These are phyloP conservation scores for Vicugna pacos DNA, from an alignment of 2,113 vertebrate species.

Conservation along the genomic window DNA sequence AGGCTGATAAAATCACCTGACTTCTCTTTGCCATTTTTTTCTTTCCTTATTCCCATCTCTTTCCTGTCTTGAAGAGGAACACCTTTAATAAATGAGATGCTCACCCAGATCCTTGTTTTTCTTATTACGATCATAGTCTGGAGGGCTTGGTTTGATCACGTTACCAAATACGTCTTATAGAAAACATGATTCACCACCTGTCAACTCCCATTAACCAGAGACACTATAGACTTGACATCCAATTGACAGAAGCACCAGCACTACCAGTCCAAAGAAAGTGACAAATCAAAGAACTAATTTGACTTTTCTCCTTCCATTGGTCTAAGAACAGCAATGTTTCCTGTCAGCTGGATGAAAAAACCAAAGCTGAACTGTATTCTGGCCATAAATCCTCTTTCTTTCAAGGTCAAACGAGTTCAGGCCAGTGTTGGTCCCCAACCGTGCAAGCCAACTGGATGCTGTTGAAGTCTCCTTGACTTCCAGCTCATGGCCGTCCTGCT, in stretches of 20 bases:
- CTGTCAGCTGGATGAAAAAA: constrained; percentile 3
- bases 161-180: background rate
- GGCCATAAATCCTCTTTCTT: background rate
- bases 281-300: background rate
- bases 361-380: constrained; percentile 39
- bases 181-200: background rate
- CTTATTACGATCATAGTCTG: background rate
- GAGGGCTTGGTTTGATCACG: background rate
- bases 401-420: background rate
- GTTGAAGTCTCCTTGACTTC: background rate
- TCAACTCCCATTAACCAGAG: background rate
- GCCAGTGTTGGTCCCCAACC: background rate
- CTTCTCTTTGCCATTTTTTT: background rate
- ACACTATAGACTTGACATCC: background rate
- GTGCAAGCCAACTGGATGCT: background rate
- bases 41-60: background rate
- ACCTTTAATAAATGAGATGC: background rate
- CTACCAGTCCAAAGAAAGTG: background rate
- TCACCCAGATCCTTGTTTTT: background rate
- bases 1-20: background rate
- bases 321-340: constrained; percentile 19
- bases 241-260: background rate
- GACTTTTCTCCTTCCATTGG: background rate
- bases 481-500: background rate
- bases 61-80: background rate